Conservation (phyloP, 2,797 vertebrate species). For the Dromococcyx pavoninus region DNA sequence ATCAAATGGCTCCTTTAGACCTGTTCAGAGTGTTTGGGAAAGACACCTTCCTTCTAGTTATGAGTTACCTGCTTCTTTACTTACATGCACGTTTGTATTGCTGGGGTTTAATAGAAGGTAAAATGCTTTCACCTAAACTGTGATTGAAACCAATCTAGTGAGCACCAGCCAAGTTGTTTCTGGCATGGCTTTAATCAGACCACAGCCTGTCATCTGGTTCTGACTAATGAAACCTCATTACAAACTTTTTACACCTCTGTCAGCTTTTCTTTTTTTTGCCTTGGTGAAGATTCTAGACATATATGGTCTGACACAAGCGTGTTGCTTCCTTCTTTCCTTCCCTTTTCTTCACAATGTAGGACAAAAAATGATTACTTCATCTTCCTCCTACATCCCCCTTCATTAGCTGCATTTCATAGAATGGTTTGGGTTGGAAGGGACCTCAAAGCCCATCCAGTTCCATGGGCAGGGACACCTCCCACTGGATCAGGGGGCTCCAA, state of each 20-base stretch:
- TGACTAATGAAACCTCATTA: slow-evolving; percentile 15
- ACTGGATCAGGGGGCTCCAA: too few species aligned
- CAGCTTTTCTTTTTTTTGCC: not conserved
- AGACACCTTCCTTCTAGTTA: not conserved
- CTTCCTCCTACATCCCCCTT: not conserved
- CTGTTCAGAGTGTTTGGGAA: not conserved
- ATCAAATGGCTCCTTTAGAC: not conserved
- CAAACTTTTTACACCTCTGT: not conserved
- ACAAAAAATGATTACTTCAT: not conserved
- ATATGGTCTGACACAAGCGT: not conserved
- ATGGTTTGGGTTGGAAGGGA: too few species aligned
- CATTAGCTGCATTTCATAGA: rapidly evolving
- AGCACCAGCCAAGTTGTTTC: not conserved
- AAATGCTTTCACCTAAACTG: not conserved
- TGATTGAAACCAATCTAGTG: not conserved
- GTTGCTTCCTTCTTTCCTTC: slow-evolving; percentile 7
- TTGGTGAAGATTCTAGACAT: not conserved
- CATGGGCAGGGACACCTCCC: too few species aligned
- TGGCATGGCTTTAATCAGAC: not conserved
- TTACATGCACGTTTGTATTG: not conserved
- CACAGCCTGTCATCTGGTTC: not conserved
- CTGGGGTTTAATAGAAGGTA: not conserved
- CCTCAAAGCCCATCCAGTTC: too few species aligned
- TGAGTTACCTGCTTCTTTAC: not conserved
- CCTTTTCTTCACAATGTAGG: not conserved